Base-by-base conservation (phyloP, 2,888 invertebrate genomes). In the Heliothis peltigera region DNA sequence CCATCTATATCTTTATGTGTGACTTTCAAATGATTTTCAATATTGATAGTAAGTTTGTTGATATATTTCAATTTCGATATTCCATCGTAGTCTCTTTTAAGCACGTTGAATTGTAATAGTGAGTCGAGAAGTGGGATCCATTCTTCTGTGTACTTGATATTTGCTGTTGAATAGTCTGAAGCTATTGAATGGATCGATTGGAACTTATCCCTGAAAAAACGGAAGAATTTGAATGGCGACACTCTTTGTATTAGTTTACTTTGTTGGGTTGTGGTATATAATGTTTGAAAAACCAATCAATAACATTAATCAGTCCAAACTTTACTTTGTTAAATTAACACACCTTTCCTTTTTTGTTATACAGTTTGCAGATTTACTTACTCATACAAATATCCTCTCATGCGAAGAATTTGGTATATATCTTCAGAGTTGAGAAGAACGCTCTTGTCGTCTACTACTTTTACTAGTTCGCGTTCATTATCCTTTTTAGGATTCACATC, bases 121-220 rank as follows among this genome's bases (percentile, higher is more conserved):
- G 3, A 69, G 48, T 65, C 71, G 17, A 72, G 25, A 1, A 70
- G 17, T 43, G 77, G 54, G 42, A 71, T 73, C 84, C 83, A 86
- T 22, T 71, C 75, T 4, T 64, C 47, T 6, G 56, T 75, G 19
- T 48, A 7, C 35, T 75, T 64, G 1, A 70, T 59, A 70, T 97
- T 97, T 85, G 96, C 95, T 19, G 97, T 85, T 1, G 95, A 94
- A 97, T 97, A 97, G 5, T 92, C 21, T 15, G 49, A 39, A 1
- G 53, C 18, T 18, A 53, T 42, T 35, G 70, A 70, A 49, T 59
- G 75, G 7, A 74, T 70, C 4, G 75, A 54, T 35, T 68, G 53
- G n/a, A 70, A 70, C 46, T 59, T 46, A n/a, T 48, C 69, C 25
- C 70, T 70, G 44, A 68, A 70, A 68, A 49, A 0, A 44, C n/a